Evolutionary conservation across 1,140 invertebrate genomes (phyloP), one percentile per base, ranked within the genome.

Genomic region (Zaprionus taronus): DNA sequence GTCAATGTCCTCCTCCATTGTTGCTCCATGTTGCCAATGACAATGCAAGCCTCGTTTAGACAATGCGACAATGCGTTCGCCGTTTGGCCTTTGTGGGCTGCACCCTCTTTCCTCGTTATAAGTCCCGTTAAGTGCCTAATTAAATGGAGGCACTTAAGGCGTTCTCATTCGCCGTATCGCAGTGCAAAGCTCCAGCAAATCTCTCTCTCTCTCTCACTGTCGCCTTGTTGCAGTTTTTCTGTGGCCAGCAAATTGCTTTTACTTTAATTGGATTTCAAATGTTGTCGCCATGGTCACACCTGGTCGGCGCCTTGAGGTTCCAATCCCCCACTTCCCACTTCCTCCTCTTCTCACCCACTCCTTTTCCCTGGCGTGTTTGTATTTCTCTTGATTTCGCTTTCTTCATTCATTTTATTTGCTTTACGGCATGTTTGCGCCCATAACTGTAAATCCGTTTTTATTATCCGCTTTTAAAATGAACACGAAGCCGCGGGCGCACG

Each of bases 401-500:
- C 51, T 49, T 36, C 47, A 62, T 56, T 63, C 17, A 62, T 72
- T 84, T 84, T 87, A 87, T 81, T 81, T 89, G 84, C 81, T 89
- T 90, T 89, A 89, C 84, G 85, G 81, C 68, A 72, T 87, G 79
- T 84, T 89, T 90, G 79, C 71, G 72, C 75, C 78, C 81, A 89
- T 90, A 89, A 90, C 84, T 90, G 84, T 84, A 90, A 90, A 90
- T 89, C 79, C 84, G 78, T 79, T 89, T 89, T 90, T 90, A 77
- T 90, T 90, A 81, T 64, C 62, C 73, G 69, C 55, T 58, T 60
- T 76, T 53, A 49, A 76, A 76, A 76, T 71, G 44, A 57, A 36
- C 68, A 64, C 17, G 26, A 47, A 47, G 44, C 24, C 53, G 24
- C 49, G n/a, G 26, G 34, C 36, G 26, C 49, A 41, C 17, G 36